Base-by-base conservation (phyloP, 2,888 invertebrate species). In the Rhimphoctona megacephalus region DNA sequence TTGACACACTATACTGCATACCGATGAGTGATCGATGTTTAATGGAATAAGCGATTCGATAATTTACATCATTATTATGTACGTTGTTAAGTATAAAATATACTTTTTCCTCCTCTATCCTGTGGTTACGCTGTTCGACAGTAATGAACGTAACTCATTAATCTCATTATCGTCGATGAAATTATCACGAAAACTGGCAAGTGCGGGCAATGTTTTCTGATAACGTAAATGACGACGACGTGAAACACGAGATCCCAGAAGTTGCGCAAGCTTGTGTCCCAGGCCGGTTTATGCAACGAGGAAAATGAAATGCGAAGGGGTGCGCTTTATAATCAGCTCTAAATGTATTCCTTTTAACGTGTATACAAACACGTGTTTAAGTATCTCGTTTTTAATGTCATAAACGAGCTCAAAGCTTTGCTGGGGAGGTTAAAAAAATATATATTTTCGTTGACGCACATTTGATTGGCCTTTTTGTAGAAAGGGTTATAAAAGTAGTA, bases 101-200 rank as follows among this genome's bases (percentile, higher is more conserved):
- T 73, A 39, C 25, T 72, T 76, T 66, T 66, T 39, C 30, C 43
- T 25, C 36, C n/a, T 22, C 49, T 49, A 39, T 30, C n/a, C 22
- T 5, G 36, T 25, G 52, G 64, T 49, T 52, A 5, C 70, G 66
- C n/a, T 17, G 33, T 67, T 57, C 79, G 69, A 57, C 61, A 25
- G n/a, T 84, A 76, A 84, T 46, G 49, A 84, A 74, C 61, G 67
- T 54, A 76, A 84, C 80, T 84, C 69, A 80, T 84, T 84, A 84
- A 84, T 80, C 73, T 84, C 74, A 80, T 84, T 84, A 84, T 80
- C 36, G 39, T 11, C 70, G 73, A 76, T 76, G 67, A 80, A 80
- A 80, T 80, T 84, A 76, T 80, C 25, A 33, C 14, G 46, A 36
- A 74, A 74, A 73, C 43, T 54, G 57, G 36, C 36, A 22, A 30